Base-by-base conservation (phyloP, 1,140 invertebrate genomes). In the Trichonephila clavipes region DNA sequence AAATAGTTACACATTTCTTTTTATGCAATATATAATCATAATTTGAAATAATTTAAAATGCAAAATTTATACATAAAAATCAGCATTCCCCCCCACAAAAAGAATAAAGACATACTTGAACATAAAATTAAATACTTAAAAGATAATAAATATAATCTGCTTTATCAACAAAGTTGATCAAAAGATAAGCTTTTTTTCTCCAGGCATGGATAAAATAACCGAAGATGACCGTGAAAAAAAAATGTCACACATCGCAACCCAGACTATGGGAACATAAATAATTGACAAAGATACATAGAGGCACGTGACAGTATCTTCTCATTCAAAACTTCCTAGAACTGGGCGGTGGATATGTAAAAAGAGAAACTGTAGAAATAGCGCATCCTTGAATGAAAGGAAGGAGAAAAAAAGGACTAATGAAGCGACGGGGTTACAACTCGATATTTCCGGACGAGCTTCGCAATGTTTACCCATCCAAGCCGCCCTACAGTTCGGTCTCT, bases 351-450 rank as follows among this genome's bases (percentile, higher is more conserved):
- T 21, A 12, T 19, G 82, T 51, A 59, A 83, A 88, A 88, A 88
- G 64, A 51, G 28, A 28, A 59, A n/a, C 82, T 83, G 82, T 40
- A 28, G 69, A 83, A 83, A 58, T 58, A 83, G 51, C 19, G 19
- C 82, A 51, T 83, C 82, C 51, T 83, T 59, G 44, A 59, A 21
- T 88, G n/a, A 44, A 12, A 14, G 40, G 24, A 40, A 16, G 7
- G 40, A 19, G 24, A 1, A 66, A n/a, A 34, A 44, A 58, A 88
- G 51, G 40, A 72, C 90, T 86, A 86, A 92, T 86, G 90, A 92
- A 92, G 81, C 86, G 90, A 86, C 90, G 44, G 90, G 10, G 44
- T 61, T 28, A 92, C 61, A 86, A 92, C 90, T 18, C 18, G 90
- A 92, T 86, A 92, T 86, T 92, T 92, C 90, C 81, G 81, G 90